Base-by-base conservation (phyloP, 1,140 invertebrate species). In the Lepidostoma basale region DNA sequence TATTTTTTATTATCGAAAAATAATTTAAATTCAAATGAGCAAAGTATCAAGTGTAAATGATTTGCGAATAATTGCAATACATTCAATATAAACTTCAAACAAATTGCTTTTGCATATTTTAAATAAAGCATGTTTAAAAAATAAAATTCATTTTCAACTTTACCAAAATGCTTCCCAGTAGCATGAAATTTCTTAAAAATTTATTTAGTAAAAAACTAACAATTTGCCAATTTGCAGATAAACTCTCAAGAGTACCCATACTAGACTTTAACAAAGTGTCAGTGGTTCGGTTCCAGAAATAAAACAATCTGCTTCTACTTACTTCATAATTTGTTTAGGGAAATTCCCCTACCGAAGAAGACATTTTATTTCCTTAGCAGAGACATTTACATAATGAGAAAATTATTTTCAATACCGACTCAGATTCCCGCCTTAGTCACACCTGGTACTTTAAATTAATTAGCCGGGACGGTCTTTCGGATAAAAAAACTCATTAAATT, bases 401-500 rank as follows among this genome's bases (percentile, higher is more conserved):
- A 62, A 62, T 59, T 59, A 62, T 62, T 44, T 23, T 44, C 44
- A 28, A 49, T 63, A 63, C 62, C 44, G 20, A 10, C 22, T 49
- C 30, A 47, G 56, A 72, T 71, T 56, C 70, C 67, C 66, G 54
- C 44, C 54, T 66, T 52, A 68, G 70, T 66, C 66, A 66, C 70
- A 72, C 70, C 70, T 72, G 70, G 66, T 66, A 40, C 56, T 72
- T 25, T 36, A 68, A 72, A 72, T 72, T 72, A 72, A 72, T 72
- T 68, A 72, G 66, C 18, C 36, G 22, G 30, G 54, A 42, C 69
- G 49, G 52, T 26, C n/a, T 42, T 33, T 33, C 49, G 70, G 67
- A 65, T 72, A 72, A 72, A 68, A 68, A 68, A 63, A 40, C 66
- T 72, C 70, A 62, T 72, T 72, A 64, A 39, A 52, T 67, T 68